Base-by-base conservation (phyloP, 1,140 invertebrate genomes). In the Neodiprion lecontei region DNA sequence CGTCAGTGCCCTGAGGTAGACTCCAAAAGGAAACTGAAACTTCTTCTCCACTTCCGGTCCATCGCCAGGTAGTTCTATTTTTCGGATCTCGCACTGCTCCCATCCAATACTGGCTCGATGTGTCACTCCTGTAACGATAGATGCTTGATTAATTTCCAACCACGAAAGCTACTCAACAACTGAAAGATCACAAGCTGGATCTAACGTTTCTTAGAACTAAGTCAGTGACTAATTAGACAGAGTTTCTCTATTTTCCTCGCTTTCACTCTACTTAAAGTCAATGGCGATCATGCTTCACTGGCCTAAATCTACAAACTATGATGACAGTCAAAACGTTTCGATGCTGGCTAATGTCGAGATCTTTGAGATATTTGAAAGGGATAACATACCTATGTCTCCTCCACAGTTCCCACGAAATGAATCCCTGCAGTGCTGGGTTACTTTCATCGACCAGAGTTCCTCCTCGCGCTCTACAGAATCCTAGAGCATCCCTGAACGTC, bases 361-460 rank as follows among this genome's bases (percentile, higher is more conserved):
- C 1, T 40, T 40, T 40, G 28, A 3, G 40, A 21, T 21, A 70
- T 40, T 40, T 40, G 28, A 3, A 40, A 61, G 53, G 53, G 3
- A 72, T n/a, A 21, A 70, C 53, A 70, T 81, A 93, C 93, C 94
- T 92, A 84, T 98, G 96, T 50, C 96, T 89, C 72, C 96, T 90
- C 95, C 96, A 98, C 67, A 98, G 86, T 86, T 98, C 96, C 96
- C 96, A 98, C 78, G 95, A 96, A 72, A 97, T 95, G 84, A 97
- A 98, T 9, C 96, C 96, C 87, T 98, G 97, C 10, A 98, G 89
- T 0, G 96, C 96, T 0, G 97, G 96, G 88, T 97, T 98, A 79
- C 95, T 97, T 85, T 98, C 96, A 79, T 97, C 96, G 1, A 98
- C 95, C 5, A 98, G 87, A 0, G 95, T 95, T 1, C 96, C 96